These are phyloP conservation scores for Apodemus speciosus DNA, from an alignment of 2,113 vertebrate genomes.

Conservation along the genomic window DNA sequence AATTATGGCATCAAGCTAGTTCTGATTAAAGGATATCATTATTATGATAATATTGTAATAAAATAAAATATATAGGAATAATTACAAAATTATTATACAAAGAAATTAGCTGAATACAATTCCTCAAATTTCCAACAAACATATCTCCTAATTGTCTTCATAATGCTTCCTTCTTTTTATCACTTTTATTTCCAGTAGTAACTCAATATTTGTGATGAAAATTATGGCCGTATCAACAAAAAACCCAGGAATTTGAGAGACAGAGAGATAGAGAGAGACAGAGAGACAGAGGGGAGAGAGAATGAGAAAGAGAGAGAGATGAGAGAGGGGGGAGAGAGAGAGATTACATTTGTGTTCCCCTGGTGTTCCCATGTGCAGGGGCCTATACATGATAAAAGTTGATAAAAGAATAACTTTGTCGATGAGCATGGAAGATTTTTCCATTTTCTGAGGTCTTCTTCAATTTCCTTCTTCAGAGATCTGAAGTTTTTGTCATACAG, in stretches of 20 bases:
- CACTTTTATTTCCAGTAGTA: constrained; percentile 8
- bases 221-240: not conserved
- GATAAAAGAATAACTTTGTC: not conserved
- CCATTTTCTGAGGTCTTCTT: too few species aligned
- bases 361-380: not conserved
- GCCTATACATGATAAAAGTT: not conserved
- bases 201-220: constrained; percentile 71
- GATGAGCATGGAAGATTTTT: too few species aligned
- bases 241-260: not conserved
- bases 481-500: too few species aligned
- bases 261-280: not conserved
- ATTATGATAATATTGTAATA: too few species aligned
- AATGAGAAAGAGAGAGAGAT: too few species aligned
- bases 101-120: not conserved
- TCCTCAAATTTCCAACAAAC: not conserved
- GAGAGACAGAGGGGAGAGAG: not conserved
- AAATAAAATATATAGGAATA: not conserved
- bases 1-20: constrained; percentile 61
- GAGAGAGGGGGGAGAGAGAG: too few species aligned
- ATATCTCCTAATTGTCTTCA: not conserved
- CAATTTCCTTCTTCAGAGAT: too few species aligned
- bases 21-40: not conserved
- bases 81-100: constrained; percentile 16
- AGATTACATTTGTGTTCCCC: not conserved
- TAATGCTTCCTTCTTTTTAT: not conserved